Conservation (phyloP, 1,140 invertebrate species). For the Drosophila nikananu region DNA sequence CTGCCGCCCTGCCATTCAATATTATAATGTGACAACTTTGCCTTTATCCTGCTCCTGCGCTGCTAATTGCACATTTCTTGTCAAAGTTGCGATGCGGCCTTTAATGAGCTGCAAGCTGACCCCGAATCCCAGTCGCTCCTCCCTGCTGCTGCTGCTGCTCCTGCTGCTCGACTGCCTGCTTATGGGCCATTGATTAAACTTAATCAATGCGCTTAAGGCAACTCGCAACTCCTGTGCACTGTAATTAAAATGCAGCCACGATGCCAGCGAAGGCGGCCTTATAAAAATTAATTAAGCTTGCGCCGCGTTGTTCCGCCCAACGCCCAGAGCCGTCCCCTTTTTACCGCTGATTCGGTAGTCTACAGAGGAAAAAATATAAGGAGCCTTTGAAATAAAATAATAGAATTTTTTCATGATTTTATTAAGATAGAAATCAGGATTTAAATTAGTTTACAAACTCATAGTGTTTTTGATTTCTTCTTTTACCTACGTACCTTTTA, state of each 20-base stretch:
- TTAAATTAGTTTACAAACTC: too few species aligned
- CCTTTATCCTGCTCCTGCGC: slow-evolving; percentile 11
- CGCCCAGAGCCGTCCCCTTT: not conserved
- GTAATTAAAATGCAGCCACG: slow-evolving; percentile 76
- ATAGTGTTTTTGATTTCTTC: too few species aligned
- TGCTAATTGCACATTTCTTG: slow-evolving; percentile 78
- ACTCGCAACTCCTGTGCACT: slow-evolving; percentile 74
- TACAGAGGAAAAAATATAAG: slow-evolving; percentile 2
- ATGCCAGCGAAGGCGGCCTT: slow-evolving; percentile 57
- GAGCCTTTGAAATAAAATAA: not conserved
- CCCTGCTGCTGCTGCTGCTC: not conserved
- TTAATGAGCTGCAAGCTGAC: slow-evolving; percentile 67
- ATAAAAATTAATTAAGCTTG: slow-evolving; percentile 83
- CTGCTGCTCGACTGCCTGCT: slow-evolving; percentile 48
- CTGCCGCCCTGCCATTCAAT: slow-evolving; percentile 68
- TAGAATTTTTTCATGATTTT: too few species aligned
- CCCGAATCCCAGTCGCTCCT: slow-evolving; percentile 23
- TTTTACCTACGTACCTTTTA: not conserved
- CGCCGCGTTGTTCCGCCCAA: slow-evolving; percentile 48
- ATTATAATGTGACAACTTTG: slow-evolving; percentile 78
- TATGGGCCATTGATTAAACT: slow-evolving; percentile 82
- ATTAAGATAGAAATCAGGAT: too few species aligned
- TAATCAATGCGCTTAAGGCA: slow-evolving; percentile 81
- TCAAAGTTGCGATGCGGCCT: slow-evolving; percentile 68
- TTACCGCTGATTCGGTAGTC: slow-evolving; percentile 11